Evolutionary conservation across 2,888 invertebrate genomes (phyloP), one percentile per base, ranked within the genome.

Genomic region (Drosophila picticornis): DNA sequence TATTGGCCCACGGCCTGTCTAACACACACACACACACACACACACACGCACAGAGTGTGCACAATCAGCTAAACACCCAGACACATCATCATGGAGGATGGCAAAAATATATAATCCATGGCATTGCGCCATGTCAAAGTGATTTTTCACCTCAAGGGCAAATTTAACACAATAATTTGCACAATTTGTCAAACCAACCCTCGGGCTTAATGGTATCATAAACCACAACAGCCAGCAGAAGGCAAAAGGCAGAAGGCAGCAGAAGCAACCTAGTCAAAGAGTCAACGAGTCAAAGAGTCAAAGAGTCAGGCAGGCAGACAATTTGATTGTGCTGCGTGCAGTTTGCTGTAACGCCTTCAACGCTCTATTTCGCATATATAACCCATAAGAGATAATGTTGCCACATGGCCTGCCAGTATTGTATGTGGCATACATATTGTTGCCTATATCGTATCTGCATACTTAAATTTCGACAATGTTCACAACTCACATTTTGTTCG

Each of bases 131-230:
- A 83, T 87, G 88, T 89, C 88, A 88, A 88, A 88, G 88, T 88
- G 90, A 90, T 88, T 88, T 89, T 88, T 90, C 80, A 88, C 88
- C 90, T 90, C 87, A 87, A 86, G 91, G 90, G 90, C 87, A 90
- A 90, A 87, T 90, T 90, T 90, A 89, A 90, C 90, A 88, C 90
- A 90, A 90, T 90, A 90, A 90, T 90, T 90, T 90, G 90, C 88
- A 91, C 90, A 90, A 90, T 90, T 90, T 90, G 90, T 90, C 88
- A 90, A 87, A 90, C 88, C 90, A 91, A 80, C 88, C 90, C 86
- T 87, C 73, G 53, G 79, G 91, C 88, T 83, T 88, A 80, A 83
- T 89, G 85, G 83, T 80, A 82, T 80, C 82, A 88, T 87, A 88
- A 88, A 82, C 82, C 82, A 77, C 68, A 82, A 65, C 65, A 70